A percentile compares a stretch with the other conserved stretches of the same genome.
These are phyloP conservation scores for Nephrotoma flavescens DNA, from an alignment of 2,888 invertebrate species.

Conservation along the genomic window DNA sequence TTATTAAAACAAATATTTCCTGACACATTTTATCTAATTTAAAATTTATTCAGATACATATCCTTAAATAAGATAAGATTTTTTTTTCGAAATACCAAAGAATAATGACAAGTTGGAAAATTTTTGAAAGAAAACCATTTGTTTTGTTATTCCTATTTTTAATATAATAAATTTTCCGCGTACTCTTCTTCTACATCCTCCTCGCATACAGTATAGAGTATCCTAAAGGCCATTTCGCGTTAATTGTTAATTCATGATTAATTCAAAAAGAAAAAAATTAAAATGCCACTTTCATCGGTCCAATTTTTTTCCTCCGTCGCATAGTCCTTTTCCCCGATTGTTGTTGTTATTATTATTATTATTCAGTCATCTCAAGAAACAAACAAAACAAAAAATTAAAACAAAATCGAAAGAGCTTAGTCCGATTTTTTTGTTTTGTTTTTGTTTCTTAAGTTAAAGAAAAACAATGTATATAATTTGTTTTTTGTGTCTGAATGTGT, in stretches of 20 bases:
- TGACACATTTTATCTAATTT: not conserved
- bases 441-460: not conserved
- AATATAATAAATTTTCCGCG: not conserved
- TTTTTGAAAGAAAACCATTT: not conserved
- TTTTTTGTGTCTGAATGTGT: too few relatives aligned
- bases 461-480: not conserved
- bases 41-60: not conserved
- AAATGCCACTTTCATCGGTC: conserved; percentile 14
- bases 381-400: not conserved
- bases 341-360: not conserved
- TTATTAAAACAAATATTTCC: not conserved
- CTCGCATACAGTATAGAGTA: not conserved
- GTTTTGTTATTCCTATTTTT: not conserved
- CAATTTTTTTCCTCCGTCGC: not conserved
- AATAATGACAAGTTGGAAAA: not conserved
- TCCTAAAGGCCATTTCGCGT: conserved; percentile 12
- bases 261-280: conserved; percentile 14
- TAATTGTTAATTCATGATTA: conserved; percentile 18
- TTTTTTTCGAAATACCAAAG: not conserved
- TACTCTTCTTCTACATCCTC: not conserved
- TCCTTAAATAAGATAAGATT: not conserved
- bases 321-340: not conserved
- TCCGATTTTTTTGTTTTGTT: conserved; percentile 1
- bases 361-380: not conserved
- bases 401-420: not conserved